Evolutionary conservation across 2,797 vertebrate genomes (phyloP).

Genomic region (Channallabes apus): DNA sequence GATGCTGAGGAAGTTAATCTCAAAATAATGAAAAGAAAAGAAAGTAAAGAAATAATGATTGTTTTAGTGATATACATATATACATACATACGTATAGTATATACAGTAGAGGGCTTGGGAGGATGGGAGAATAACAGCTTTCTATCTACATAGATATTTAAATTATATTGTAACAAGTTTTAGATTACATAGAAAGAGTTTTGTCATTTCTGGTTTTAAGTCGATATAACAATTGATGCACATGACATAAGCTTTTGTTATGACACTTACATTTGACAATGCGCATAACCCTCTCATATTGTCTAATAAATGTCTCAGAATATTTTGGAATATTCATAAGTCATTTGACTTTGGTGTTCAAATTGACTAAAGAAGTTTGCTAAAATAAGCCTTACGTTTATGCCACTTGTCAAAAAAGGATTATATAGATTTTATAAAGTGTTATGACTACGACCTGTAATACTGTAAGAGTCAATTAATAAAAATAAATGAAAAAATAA

Average conservation of each 20-base stretch:
- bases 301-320: not conserved
- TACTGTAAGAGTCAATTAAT: not conserved
- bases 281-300: not conserved
- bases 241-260: not conserved
- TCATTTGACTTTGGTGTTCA: not conserved
- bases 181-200: not conserved
- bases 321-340: not conserved
- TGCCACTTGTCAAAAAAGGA: not conserved
- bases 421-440: not conserved
- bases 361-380: not conserved
- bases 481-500: no score
- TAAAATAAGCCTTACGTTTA: not conserved
- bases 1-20: not conserved
- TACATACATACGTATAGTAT: not conserved
- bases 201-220: not conserved
- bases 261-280: not conserved
- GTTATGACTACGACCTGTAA: not conserved
- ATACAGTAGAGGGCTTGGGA: not conserved
- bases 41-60: not conserved
- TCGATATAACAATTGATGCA: not conserved
- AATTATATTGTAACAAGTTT: not conserved
- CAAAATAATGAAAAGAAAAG: no score
- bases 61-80: not conserved
- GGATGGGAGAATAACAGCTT: not conserved
- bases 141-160: not conserved